These are phyloP conservation scores for Xiphorhynchus erythropygius DNA, from an alignment of 2,797 vertebrate genomes.

Conservation along the genomic window DNA sequence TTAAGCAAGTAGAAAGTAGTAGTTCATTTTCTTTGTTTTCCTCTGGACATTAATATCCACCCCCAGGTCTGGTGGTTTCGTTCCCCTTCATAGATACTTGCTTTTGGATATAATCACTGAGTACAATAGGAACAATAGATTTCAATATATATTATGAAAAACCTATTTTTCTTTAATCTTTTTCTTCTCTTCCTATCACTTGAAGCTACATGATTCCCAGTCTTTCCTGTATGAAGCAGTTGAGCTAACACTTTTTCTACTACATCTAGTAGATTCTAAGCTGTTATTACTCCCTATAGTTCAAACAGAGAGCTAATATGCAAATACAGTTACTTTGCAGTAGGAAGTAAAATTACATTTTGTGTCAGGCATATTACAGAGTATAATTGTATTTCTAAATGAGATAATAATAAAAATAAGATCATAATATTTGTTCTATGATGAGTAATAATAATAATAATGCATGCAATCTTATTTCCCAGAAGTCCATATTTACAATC, in stretches of 20 bases:
- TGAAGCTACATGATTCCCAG: neutral
- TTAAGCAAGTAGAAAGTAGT: neutral
- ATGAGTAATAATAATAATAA: neutral
- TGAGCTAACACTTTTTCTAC: neutral
- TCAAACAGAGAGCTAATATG: neutral
- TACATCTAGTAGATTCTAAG: neutral
- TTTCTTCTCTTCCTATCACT: neutral
- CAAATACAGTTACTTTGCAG: neutral
- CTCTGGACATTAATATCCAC: neutral
- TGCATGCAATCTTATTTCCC: conserved; percentile 7
- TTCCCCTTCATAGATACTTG: neutral
- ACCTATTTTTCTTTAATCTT: neutral
- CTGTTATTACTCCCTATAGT: neutral
- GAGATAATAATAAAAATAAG: conserved; percentile 20
- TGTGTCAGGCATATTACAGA: neutral
- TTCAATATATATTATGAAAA: neutral
- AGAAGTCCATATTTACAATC: neutral
- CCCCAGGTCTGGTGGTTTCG: neutral
- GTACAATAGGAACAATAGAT: neutral
- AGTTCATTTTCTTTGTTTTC: neutral
- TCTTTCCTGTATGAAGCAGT: neutral
- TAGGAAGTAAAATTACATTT: neutral
- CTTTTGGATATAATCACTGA: neutral
- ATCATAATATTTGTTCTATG: neutral
- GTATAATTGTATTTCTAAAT: neutral